These are phyloP conservation scores for Exephanes ischioxanthus DNA, from an alignment of 2,888 invertebrate genomes.

Conservation along the genomic window DNA sequence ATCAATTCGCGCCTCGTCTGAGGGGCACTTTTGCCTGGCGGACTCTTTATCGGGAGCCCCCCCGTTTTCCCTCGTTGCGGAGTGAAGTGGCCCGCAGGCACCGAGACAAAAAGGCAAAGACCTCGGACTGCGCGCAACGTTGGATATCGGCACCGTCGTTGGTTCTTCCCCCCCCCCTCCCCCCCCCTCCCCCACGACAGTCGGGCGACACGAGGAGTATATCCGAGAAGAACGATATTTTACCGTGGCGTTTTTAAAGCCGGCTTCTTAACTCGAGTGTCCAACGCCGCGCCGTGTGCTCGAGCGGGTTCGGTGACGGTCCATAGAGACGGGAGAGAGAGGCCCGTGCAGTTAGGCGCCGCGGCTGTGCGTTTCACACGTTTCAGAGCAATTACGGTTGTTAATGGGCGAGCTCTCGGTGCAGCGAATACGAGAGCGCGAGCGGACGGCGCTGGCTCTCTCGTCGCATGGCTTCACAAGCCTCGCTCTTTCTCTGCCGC, in stretches of 20 bases:
- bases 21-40: not conserved
- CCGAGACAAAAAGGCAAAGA: slow-evolving; percentile 40
- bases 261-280: slow-evolving; percentile 63
- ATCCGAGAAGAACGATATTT: slow-evolving; percentile 7
- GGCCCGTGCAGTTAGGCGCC: slow-evolving; percentile 40
- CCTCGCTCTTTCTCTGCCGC: not conserved
- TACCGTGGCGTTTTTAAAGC: slow-evolving; percentile 52
- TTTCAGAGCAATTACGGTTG: slow-evolving; percentile 82
- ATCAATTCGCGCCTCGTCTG: slow-evolving; percentile 10
- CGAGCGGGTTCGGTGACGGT: slow-evolving; percentile 1
- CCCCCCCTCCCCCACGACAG: not conserved
- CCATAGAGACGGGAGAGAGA: not conserved
- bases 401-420: slow-evolving; percentile 77
- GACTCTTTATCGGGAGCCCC: not conserved
- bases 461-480: slow-evolving; percentile 54
- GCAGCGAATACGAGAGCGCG: slow-evolving; percentile 29
- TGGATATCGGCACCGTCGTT: slow-evolving; percentile 48
- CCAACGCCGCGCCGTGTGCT: slow-evolving; percentile 14
- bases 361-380: slow-evolving; percentile 71
- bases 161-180: not conserved
- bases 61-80: not conserved
- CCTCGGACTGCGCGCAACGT: slow-evolving; percentile 11
- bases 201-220: not conserved
- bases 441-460: slow-evolving; percentile 22
- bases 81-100: slow-evolving; percentile 48